Evolutionary conservation across 2,888 invertebrate genomes (phyloP), one percentile per base, ranked within the genome.

Genomic region (Cantharis rustica): DNA sequence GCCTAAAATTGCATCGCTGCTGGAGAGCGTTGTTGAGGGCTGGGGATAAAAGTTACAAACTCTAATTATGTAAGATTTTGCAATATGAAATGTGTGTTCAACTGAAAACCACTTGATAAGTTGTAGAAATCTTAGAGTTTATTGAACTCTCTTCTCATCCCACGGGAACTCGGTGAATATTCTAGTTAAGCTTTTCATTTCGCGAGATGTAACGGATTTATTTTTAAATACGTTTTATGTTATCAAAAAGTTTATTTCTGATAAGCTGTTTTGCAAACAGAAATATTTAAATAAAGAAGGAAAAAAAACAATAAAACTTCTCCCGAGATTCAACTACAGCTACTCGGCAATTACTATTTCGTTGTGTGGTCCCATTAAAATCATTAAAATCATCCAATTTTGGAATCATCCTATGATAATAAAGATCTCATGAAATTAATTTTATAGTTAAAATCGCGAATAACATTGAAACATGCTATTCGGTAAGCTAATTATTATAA

Each of bases 31-130:
- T 47, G 47, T 47, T 68, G 66, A 13, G 17, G 10, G 23, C 68
- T 16, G 11, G 72, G 72, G 72, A 72, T 72, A 66, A 72, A 72
- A 68, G 17, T 72, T 72, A 47, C 23, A 27, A 72, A 72, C 47
- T 72, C 72, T 72, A 72, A 72, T 72, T 72, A 72, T 66, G 72
- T 64, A 47, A 72, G 23, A 66, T 62, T 71, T 71, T 63, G 71
- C 26, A 62, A 72, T 66, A 72, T 72, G 66, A 72, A 72, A 72
- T 68, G 47, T 61, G 72, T 66, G 47, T 68, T 66, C 47, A 47
- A 71, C 66, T 66, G 72, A 72, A 72, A 72, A 72, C 47, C 72
- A 31, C 72, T 68, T 66, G 72, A 72, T 72, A 72, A 72, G 31
- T 72, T 72, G 68, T 72, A 26, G 20, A 72, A 72, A 61, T 23